Base-by-base conservation (phyloP, 2,888 invertebrate species). In the Drosophila eohydei region DNA sequence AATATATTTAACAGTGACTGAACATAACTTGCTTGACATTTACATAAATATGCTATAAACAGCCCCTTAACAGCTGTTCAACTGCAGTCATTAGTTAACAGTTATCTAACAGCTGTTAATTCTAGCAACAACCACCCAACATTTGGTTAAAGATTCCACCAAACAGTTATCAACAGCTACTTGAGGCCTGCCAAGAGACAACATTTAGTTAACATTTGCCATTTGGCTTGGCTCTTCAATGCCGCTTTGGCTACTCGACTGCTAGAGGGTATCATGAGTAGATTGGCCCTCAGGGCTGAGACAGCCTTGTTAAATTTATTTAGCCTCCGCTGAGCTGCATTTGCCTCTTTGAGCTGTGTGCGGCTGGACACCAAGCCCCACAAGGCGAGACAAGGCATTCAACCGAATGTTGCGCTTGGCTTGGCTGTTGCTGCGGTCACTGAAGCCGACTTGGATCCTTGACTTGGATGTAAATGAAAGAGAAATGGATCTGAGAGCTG, bases 241-340 rank as follows among this genome's bases (percentile, higher is more conserved):
- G 4, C 11, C 61, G 7, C 12, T 8, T 12, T 38, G 14, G 2
- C 56, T 3, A 1, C 26, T 26, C 5, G 6, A 8, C 34, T 14
- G 12, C 38, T 43, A 59, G 14, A 77, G 74, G 76, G 73, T 58
- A 75, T 36, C 4, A 8, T 28, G 26, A 62, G 62, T 58, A 55
- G 54, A 71, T 61, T 60, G 57, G 56, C 44, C 71, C 62, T 58
- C 12, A 16, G 75, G 55, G 55, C 16, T 16, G 43, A 70, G 54
- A 38, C 36, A 26, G 21, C 46, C 40, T 36, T 50, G 48, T 54
- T 74, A 57, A 44, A 57, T 60, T 74, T 74, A 74, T 46, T 51
- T 41, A 48, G 60, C 38, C 75, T 9, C 52, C 38, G 56, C 51
- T 56, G 32, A 44, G 71, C 59, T 30, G 61, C 11, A 54, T 48